Evolutionary conservation across 1,140 invertebrate genomes (phyloP).

Genomic region (Solen grandis): DNA sequence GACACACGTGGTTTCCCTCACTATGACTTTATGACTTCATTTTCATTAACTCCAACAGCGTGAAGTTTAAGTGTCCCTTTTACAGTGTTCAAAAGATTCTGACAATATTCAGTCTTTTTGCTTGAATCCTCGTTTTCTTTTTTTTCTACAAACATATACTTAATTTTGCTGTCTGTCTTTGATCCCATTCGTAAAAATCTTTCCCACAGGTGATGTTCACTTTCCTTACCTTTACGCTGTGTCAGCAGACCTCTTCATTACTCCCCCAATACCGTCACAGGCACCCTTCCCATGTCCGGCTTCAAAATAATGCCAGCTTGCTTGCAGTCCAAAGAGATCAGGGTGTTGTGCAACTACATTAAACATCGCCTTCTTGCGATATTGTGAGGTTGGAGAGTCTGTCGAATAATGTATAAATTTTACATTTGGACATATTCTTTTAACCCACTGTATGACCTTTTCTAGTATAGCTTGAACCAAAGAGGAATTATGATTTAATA

Average conservation of each 20-base stretch:
- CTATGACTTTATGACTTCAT: not conserved
- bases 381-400: conserved; percentile 55
- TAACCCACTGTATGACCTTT: not conserved
- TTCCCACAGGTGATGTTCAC: not conserved
- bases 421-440: not conserved
- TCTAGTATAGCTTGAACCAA: not conserved
- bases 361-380: conserved; percentile 56
- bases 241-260: not conserved
- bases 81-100: not conserved
- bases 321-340: conserved; percentile 13
- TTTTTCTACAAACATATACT: conserved; percentile 8
- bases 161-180: conserved; percentile 26
- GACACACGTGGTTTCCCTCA: not conserved
- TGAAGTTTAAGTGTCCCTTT: not conserved
- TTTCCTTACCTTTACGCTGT: not conserved
- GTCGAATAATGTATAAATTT: conserved; percentile 61
- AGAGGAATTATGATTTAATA: conserved; percentile 12
- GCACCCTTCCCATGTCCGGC: conserved; percentile 14
- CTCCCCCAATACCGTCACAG: not conserved
- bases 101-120: not conserved
- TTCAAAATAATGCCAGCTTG: conserved; percentile 19
- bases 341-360: conserved; percentile 35
- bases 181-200: conserved; percentile 46
- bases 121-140: conserved; percentile 8
- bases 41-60: too few relatives aligned